Conservation (phyloP, 2,113 vertebrate genomes). For the Salvelinus fontinalis region DNA sequence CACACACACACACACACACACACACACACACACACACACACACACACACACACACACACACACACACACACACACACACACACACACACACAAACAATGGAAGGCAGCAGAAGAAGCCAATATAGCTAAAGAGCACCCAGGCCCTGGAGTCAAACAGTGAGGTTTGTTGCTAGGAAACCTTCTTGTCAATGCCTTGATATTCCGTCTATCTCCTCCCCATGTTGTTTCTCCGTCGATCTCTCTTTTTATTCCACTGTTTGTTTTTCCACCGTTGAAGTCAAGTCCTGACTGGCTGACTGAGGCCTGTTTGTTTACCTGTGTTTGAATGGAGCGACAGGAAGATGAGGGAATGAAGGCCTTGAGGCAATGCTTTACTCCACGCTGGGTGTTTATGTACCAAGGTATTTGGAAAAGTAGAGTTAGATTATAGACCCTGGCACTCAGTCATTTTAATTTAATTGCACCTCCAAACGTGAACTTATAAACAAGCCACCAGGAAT, state of each 20-base stretch:
- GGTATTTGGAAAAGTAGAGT: background rate
- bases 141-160: slow-evolving; percentile 51
- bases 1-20: slow-evolving; percentile 2
- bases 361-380: background rate
- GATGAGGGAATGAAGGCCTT: background rate
- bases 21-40: background rate
- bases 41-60: background rate
- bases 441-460: background rate
- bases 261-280: slow-evolving; percentile 32
- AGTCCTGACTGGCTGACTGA: background rate
- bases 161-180: slow-evolving; percentile 57
- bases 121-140: slow-evolving; percentile 39
- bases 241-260: slow-evolving; percentile 28
- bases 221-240: slow-evolving; percentile 10
- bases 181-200: slow-evolving; percentile 56
- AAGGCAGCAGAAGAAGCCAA: slow-evolving; percentile 20
- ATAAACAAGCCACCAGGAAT: background rate
- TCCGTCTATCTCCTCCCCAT: slow-evolving; percentile 31
- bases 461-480: background rate
- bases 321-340: slow-evolving; percentile 4
- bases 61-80: background rate
- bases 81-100: background rate
- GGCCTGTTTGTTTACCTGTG: background rate
- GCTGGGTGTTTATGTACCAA: background rate
- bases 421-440: background rate